phyloP scores from a whole-genome alignment of 2,113 vertebrate genomes.

The Okapia johnstoni region DNA sequence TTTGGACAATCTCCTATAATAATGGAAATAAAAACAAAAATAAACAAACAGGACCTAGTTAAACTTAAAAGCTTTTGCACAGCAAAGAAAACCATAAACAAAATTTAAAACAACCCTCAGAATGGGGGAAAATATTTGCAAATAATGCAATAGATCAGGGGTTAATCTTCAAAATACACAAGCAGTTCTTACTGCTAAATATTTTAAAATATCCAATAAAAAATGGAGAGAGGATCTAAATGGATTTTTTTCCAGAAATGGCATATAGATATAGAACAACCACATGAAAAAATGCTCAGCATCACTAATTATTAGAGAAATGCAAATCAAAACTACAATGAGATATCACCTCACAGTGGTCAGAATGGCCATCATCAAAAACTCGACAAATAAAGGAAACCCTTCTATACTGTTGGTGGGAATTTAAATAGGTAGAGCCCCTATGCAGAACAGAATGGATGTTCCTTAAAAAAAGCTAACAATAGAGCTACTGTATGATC shows the following conservation, averaged over 20 bases:
- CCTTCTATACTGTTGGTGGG: not conserved
- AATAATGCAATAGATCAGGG: not conserved
- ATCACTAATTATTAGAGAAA: not conserved
- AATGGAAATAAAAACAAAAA: not conserved
- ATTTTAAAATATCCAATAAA: not conserved
- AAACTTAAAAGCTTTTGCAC: not conserved
- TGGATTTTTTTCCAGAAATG: not conserved
- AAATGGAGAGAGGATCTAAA: not conserved
- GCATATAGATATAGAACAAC: not conserved
- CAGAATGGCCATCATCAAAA: not conserved
- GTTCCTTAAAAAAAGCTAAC: not conserved
- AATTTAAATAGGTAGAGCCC: not conserved
- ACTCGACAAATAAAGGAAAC: not conserved
- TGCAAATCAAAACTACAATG: not conserved
- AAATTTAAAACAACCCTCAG: not conserved
- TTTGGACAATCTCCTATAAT: not conserved
- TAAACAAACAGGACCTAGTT: not conserved
- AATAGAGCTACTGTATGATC: not conserved
- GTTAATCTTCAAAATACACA: not conserved
- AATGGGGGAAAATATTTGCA: not conserved
- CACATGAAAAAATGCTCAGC: not conserved
- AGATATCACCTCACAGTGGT: not conserved
- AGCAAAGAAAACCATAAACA: not conserved
- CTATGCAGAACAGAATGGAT: not conserved
- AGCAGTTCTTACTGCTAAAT: not conserved